Percentiles rank a stretch among this genome's conserved stretches.
These are phyloP conservation scores for Megaptera novaeangliae DNA, from an alignment of 2,113 vertebrate genomes.

Conservation along the genomic window DNA sequence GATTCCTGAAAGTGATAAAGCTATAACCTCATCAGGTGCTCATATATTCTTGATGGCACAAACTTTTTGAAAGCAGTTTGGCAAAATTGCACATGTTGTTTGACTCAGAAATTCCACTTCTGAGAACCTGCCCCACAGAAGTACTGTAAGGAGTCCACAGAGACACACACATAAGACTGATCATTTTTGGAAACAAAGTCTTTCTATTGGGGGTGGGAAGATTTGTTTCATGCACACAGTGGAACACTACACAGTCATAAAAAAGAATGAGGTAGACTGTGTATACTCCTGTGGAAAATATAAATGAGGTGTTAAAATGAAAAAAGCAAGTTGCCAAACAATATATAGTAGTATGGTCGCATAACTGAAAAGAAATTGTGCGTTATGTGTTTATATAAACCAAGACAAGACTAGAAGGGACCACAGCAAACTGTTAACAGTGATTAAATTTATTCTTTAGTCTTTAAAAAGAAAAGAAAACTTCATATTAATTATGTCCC, in stretches of 20 bases:
- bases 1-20: conserved; percentile 16
- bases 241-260: neutral
- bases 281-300: neutral
- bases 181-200: conserved; percentile 8
- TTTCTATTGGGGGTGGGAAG: neutral
- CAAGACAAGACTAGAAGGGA: neutral
- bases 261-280: neutral
- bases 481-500: neutral
- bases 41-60: neutral
- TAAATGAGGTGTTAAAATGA: neutral
- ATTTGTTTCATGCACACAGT: neutral
- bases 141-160: neutral
- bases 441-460: neutral
- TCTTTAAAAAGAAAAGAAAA: neutral
- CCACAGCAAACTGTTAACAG: neutral
- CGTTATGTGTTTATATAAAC: neutral
- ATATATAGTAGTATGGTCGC: neutral
- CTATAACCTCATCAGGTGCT: neutral
- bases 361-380: neutral
- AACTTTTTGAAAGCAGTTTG: neutral
- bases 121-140: neutral
- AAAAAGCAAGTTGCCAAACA: neutral
- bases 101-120: conserved; percentile 55
- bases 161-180: neutral
- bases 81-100: neutral